phyloP scores from a whole-genome alignment of 2,797 vertebrate genomes.

The Choloepus didactylus region DNA sequence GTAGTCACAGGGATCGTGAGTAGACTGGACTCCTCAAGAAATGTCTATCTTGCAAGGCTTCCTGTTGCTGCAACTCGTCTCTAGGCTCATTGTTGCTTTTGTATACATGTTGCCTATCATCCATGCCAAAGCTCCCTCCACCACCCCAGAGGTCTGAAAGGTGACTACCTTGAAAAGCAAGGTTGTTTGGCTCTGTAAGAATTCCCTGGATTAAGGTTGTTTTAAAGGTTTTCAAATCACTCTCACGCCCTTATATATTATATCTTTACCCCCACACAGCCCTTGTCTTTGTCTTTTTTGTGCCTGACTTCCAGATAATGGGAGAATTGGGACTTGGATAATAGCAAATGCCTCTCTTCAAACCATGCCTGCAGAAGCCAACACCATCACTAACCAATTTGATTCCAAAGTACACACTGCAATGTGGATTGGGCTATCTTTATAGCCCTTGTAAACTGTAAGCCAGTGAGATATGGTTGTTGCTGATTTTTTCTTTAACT shows the following conservation, averaged over 20 bases:
- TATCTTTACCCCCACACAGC: neutral
- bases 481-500: neutral
- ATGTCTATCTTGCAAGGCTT: neutral
- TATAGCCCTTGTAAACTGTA: slow-evolving; percentile 34
- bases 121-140: neutral
- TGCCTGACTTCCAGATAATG: neutral
- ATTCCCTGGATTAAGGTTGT: neutral
- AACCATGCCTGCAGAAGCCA: neutral
- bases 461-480: neutral
- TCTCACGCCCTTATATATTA: neutral
- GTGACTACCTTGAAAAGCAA: neutral
- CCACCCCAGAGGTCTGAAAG: neutral
- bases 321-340: neutral
- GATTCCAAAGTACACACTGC: slow-evolving; percentile 45
- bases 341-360: neutral
- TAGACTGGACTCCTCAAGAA: neutral
- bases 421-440: neutral
- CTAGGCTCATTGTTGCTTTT: neutral
- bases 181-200: neutral
- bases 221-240: slow-evolving; percentile 28
- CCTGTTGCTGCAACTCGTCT: neutral
- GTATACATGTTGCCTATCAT: neutral
- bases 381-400: neutral
- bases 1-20: neutral
- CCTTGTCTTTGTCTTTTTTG: neutral